Base-by-base conservation (phyloP, 2,113 vertebrate species). In the Willisornis vidua region DNA sequence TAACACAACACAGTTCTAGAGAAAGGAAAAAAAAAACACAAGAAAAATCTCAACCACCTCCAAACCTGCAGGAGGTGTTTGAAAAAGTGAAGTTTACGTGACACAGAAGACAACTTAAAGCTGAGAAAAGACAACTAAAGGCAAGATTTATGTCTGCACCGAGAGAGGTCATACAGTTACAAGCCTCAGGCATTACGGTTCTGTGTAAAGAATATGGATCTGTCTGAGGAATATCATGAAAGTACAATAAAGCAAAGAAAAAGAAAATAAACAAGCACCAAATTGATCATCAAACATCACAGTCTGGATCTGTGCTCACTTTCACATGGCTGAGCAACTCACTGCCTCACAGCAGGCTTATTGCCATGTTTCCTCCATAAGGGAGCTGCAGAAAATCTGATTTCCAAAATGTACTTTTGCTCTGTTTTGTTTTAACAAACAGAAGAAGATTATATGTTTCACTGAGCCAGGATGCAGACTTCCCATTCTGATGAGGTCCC, bases 391-490 rank as follows among this genome's bases (percentile, higher is more conserved):
- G 55, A 61, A 93, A 86, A 95, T 72, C 67, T 45, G 74, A 66
- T 91, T 91, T 88, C 63, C 0, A 2, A 87, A 83, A 83, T 22
- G 7, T 74, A 10, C 31, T 93, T 96, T 93, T 89, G 29, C 7
- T 6, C 33, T 79, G 63, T 74, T 94, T 95, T 91, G 49, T 87
- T 94, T 85, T 70, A 95, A 73, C 71, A 90, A 85, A 83, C 51
- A 83, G 75, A 79, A 78, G 93, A 96, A 80, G 63, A 96, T 94
- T 90, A 86, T 45, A 88, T 67, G 85, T 95, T 96, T 93, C 81
- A 81, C 67, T 94, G 82, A 95, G 75, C 63, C 58, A 51, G 43
- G 81, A 80, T 76, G 28, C 68, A 94, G 51, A 74, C 79, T 80
- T 83, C 74, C 54, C 14, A 31, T 77, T 90, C 63, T 93, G 90